Base-by-base conservation (phyloP, 2,888 invertebrate genomes). In the Drosophila demipolita region DNA sequence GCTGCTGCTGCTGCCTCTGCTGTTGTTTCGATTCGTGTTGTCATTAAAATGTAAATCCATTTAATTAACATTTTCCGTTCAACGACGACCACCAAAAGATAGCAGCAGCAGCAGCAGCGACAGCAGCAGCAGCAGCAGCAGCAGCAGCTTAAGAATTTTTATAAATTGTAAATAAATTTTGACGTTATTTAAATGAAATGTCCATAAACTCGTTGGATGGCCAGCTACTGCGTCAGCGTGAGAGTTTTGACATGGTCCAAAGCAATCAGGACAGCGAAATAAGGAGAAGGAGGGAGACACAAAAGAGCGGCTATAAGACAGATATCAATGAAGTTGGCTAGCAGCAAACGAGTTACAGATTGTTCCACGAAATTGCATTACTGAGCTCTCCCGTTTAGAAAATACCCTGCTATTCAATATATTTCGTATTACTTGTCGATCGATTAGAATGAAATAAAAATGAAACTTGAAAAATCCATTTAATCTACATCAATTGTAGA, bases 31-130 rank as follows among this genome's bases (percentile, higher is more conserved):
- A 70, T 86, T 88, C 85, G 85, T 88, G 90, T 86, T 90, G 90
- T 90, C 90, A 87, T 87, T 87, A 90, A 87, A 87, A 87, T 87
- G 90, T 87, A 87, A 87, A 87, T 87, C 89, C 88, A 76, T 87
- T 87, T 87, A 87, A 87, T 87, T 87, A 87, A 87, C 90, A 86
- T 86, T 89, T 88, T 87, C 68, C 73, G 61, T 67, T 75, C 70
- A 65, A 42, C 63, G 65, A 54, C 83, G 89, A 84, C 83, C 89
- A 84, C 89, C 89, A 83, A 82, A 68, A 81, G 89, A 88, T 88
- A 88, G 66, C 69, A 78, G 76, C 75, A 68, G 15, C 74, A 58
- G 29, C 50, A 63, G 29, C 61, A 60, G 40, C 67, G n/a, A n/a
- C n/a, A 58, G 29, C 50, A 63, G 29, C 61, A 60, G 40, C 67